phyloP scores from a whole-genome alignment of 2,888 invertebrate species.

The Apeira syringaria region DNA sequence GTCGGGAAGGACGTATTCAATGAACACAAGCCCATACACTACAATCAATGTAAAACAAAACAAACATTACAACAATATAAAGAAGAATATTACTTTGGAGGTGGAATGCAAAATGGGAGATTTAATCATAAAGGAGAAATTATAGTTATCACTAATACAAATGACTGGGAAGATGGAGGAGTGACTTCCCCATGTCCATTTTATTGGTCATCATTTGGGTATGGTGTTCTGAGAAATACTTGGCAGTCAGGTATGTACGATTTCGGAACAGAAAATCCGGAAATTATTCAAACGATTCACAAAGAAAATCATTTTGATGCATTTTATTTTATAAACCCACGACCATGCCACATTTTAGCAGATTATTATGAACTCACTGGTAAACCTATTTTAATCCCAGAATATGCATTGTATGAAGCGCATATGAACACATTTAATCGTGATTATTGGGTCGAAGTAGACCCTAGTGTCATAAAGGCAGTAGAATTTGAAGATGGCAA shows the following conservation, averaged over 20 bases:
- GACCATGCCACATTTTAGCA: conserved; percentile 55
- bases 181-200: conserved; percentile 73
- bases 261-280: conserved; percentile 49
- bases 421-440: conserved; percentile 75
- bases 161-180: conserved; percentile 67
- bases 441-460: conserved; percentile 72
- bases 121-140: conserved; percentile 67
- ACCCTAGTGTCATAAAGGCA: conserved; percentile 44
- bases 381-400: conserved; percentile 65
- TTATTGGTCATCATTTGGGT: conserved; percentile 71
- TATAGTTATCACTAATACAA: conserved; percentile 64
- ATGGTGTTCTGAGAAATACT: conserved; percentile 69
- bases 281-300: conserved; percentile 49
- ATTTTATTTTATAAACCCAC: conserved; percentile 62
- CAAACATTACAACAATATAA: conserved; percentile 53
- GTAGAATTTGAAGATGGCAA: conserved; percentile 68
- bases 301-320: conserved; percentile 59
- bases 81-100: conserved; percentile 69
- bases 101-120: conserved; percentile 76
- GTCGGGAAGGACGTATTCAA: conserved; percentile 56
- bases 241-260: conserved; percentile 70
- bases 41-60: conserved; percentile 42
- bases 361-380: conserved; percentile 76
- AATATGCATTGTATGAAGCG: conserved; percentile 71
- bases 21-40: conserved; percentile 54